Conservation (phyloP, 2,113 vertebrate species). For the Ranitomeya variabilis region DNA sequence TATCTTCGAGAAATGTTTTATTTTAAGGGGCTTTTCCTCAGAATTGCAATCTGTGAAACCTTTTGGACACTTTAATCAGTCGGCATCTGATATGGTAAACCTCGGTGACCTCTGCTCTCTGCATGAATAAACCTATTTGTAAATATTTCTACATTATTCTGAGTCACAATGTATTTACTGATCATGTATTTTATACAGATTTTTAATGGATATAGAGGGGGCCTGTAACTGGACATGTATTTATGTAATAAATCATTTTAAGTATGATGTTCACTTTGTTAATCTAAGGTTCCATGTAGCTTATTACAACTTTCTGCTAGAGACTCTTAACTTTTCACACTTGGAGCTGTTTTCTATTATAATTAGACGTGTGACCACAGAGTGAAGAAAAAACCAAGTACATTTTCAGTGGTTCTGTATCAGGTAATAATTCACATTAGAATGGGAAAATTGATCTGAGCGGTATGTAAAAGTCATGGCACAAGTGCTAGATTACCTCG, state of each 20-base stretch:
- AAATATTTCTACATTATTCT: neutral
- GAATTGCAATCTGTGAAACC: neutral
- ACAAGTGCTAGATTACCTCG: too few species aligned
- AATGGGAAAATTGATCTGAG: too few species aligned
- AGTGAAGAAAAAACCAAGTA: too few species aligned
- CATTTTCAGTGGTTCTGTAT: too few species aligned
- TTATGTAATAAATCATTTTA: conserved; percentile 7
- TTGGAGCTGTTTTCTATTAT: too few species aligned
- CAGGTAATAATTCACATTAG: too few species aligned
- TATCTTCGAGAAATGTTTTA: neutral
- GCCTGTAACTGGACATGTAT: neutral
- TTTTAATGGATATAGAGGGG: neutral
- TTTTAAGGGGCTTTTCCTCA: neutral
- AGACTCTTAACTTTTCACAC: too few species aligned
- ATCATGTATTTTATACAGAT: neutral
- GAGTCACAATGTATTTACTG: neutral
- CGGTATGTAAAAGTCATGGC: too few species aligned
- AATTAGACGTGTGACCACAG: too few species aligned
- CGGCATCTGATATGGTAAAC: neutral
- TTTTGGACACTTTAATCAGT: neutral
- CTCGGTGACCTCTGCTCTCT: neutral
- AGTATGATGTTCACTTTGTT: neutral
- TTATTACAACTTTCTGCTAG: too few species aligned
- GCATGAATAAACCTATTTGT: neutral
- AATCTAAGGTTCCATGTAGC: neutral